Conservation (phyloP, 2,888 invertebrate genomes). For the Liposcelis brunnea region DNA sequence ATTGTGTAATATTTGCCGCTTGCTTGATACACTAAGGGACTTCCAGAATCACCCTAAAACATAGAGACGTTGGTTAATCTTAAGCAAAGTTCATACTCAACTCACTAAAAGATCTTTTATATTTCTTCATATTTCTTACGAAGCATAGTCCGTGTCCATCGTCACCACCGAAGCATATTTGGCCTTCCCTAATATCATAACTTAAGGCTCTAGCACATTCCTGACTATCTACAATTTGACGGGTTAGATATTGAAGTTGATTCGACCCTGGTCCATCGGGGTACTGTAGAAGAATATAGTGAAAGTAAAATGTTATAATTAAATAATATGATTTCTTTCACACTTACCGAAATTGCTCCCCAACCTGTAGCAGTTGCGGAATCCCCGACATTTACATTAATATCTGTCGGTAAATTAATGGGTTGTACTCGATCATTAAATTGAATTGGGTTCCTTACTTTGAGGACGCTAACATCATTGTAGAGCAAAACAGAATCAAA, state of each 20-base stretch:
- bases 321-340: no score
- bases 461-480: slow-evolving; percentile 13
- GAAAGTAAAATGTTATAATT: no score
- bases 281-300: neutral
- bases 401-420: slow-evolving; percentile 9
- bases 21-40: slow-evolving; percentile 13
- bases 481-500: slow-evolving; percentile 5
- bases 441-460: slow-evolving; percentile 3
- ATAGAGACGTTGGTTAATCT: no score
- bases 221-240: neutral
- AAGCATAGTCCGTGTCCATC: slow-evolving; percentile 13
- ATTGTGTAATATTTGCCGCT: no score
- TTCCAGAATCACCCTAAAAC: slow-evolving; percentile 3
- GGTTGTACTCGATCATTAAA: slow-evolving; percentile 5
- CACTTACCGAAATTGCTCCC: slow-evolving; percentile 11
- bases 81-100: no score
- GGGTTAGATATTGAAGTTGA: slow-evolving; percentile 7
- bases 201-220: slow-evolving; percentile 5
- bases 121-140: no score
- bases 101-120: no score
- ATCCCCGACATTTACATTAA: slow-evolving; percentile 6
- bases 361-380: slow-evolving; percentile 11
- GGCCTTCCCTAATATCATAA: slow-evolving; percentile 4
- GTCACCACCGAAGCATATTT: slow-evolving; percentile 14
- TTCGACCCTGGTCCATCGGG: neutral